phyloP scores from a whole-genome alignment of 2,113 vertebrate genomes.

The Epinephelus cyanopodus region DNA sequence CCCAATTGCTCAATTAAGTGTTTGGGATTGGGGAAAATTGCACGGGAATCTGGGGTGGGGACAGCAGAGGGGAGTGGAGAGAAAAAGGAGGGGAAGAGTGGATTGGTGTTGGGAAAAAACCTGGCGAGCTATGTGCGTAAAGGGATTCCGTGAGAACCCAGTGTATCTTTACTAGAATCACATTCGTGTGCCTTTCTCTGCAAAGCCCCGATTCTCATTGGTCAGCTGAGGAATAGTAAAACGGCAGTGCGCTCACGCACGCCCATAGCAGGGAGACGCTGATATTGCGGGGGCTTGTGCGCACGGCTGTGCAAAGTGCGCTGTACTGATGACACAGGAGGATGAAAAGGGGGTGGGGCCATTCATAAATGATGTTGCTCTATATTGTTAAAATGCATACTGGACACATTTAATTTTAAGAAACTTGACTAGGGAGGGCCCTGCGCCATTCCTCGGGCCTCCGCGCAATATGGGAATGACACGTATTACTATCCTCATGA shows the following conservation, averaged over 20 bases:
- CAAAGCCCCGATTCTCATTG: slow-evolving; percentile 79
- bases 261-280: slow-evolving; percentile 66
- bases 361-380: slow-evolving; percentile 76
- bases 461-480: slow-evolving; percentile 71
- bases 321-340: slow-evolving; percentile 65
- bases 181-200: slow-evolving; percentile 80
- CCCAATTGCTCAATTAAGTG: slow-evolving; percentile 95
- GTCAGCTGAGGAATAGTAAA: slow-evolving; percentile 79
- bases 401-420: slow-evolving; percentile 18
- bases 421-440: slow-evolving; percentile 17
- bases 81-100: slow-evolving; percentile 75
- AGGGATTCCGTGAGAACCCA: slow-evolving; percentile 83
- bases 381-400: slow-evolving; percentile 58
- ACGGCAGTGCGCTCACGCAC: slow-evolving; percentile 73
- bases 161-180: slow-evolving; percentile 81
- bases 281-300: slow-evolving; percentile 70
- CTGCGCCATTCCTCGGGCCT: slow-evolving; percentile 31
- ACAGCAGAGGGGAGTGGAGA: slow-evolving; percentile 73
- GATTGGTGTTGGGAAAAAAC: slow-evolving; percentile 77
- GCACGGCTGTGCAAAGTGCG: slow-evolving; percentile 67
- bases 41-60: slow-evolving; percentile 81
- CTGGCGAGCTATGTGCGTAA: slow-evolving; percentile 76
- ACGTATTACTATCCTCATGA: slow-evolving; percentile 74
- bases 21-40: slow-evolving; percentile 84
- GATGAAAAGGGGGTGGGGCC: slow-evolving; percentile 71